phyloP scores from a whole-genome alignment of 2,113 vertebrate species.

The Callospermophilus lateralis region DNA sequence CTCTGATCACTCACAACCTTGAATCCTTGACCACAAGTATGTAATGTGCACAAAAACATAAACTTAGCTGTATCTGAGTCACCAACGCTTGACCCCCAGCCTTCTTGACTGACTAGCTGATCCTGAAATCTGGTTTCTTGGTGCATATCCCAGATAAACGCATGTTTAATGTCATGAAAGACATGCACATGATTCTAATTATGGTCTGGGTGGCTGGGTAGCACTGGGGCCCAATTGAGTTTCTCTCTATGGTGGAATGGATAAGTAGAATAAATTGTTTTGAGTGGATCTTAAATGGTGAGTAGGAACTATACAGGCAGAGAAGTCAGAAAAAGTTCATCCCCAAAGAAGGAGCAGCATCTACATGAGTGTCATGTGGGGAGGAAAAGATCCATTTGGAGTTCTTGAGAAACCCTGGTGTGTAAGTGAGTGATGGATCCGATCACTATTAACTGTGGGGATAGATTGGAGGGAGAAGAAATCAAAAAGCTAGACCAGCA shows the following conservation, averaged over 20 bases:
- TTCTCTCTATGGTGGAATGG: background rate
- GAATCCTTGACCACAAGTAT: background rate
- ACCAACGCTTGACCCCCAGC: background rate
- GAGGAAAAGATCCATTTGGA: background rate
- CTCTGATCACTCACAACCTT: background rate
- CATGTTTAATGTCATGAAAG: background rate
- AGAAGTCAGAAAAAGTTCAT: background rate
- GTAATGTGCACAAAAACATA: background rate
- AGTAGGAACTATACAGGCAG: background rate
- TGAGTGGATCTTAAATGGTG: background rate
- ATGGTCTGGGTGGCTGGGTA: background rate
- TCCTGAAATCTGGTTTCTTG: background rate
- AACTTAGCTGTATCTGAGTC: background rate
- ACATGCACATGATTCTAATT: background rate
- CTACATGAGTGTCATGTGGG: background rate
- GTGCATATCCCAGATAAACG: background rate
- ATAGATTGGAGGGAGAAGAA: background rate
- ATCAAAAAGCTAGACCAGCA: background rate
- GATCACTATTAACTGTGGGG: background rate
- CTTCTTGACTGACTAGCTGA: background rate
- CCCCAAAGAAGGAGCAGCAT: background rate
- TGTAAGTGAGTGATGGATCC: background rate
- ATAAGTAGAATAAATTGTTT: background rate
- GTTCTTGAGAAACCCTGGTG: background rate
- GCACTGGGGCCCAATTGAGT: fast-evolving